Base-by-base conservation (phyloP, 2,797 vertebrate genomes). In the Sebastes steindachneri region DNA sequence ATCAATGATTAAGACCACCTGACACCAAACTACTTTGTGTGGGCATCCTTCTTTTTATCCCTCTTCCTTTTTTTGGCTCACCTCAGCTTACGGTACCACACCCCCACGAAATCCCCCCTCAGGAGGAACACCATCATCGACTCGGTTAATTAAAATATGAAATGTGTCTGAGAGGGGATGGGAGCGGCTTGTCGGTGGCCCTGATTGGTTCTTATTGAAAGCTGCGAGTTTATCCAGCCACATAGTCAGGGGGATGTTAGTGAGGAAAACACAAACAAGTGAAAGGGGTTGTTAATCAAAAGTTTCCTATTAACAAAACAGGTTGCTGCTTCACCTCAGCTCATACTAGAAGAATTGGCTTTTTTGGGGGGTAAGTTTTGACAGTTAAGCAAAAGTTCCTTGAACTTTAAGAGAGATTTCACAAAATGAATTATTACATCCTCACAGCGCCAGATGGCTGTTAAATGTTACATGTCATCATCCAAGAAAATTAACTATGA, bases 1-100 rank as follows among this genome's bases (percentile, higher is more conserved):
- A 92, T 94, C 93, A 92, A 75, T 94, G 92, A 95, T 95, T 92
- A 94, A 85, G 92, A 91, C 86, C 77, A 80, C 77, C 86, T 85
- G 82, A 88, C 85, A 68, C 63, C 68, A 80, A 89, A 85, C 79
- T 77, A 73, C 76, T 79, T 86, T 77, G 29, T 53, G 14, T 15
- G 9, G 63, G 53, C 81, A 55, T 79, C 15, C 80, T 65, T 25
- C 4, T 29, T n/a, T 55, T 21, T 7, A 14, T 19, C 19, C 51
- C 15, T 25, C 33, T 33, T 53, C 69, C 29, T 31, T 76, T 66
- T 66, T 86, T 80, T 81, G 37, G 41, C 79, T 74, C 79, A 84
- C 78, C 71, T 80, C 67, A 60, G 41, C 63, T 21, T 64, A 53
- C 64, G 65, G 48, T 75, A 79, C 67, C 68, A 63, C 75, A 75